These are phyloP conservation scores for Cacoxenus indagator DNA, from an alignment of 2,888 invertebrate species.

Conservation along the genomic window DNA sequence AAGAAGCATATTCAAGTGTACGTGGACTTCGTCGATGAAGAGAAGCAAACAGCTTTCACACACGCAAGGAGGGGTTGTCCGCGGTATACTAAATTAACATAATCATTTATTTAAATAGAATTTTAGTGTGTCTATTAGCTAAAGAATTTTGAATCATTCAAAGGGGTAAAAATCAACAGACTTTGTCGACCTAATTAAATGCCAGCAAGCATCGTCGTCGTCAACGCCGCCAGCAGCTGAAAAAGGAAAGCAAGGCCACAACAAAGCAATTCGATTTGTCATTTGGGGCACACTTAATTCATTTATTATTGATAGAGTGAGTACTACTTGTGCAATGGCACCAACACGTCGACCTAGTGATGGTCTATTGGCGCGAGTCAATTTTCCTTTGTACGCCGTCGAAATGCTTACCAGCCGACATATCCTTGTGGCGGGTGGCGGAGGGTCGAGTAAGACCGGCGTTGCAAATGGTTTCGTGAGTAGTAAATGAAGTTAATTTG, in stretches of 20 bases:
- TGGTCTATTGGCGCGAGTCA: slow-evolving; percentile 86
- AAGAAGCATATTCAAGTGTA: slow-evolving; percentile 44
- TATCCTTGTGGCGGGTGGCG: slow-evolving; percentile 96
- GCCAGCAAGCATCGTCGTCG: slow-evolving; percentile 23
- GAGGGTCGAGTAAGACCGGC: slow-evolving; percentile 96
- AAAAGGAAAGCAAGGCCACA: slow-evolving; percentile 39
- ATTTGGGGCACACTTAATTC: not conserved
- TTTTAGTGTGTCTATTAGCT: slow-evolving; percentile 30
- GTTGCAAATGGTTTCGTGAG: slow-evolving; percentile 97
- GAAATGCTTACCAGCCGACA: slow-evolving; percentile 93
- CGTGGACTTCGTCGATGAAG: slow-evolving; percentile 57
- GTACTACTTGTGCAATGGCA: slow-evolving; percentile 72
- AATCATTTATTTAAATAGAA: slow-evolving; percentile 29
- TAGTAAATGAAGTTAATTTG: slow-evolving; percentile 46
- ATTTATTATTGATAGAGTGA: slow-evolving; percentile 39
- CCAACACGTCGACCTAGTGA: slow-evolving; percentile 75
- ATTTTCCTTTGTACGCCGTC: slow-evolving; percentile 93
- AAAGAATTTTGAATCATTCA: not conserved
- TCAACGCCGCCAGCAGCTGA: slow-evolving; percentile 42
- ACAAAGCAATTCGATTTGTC: slow-evolving; percentile 17
- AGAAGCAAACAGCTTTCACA: slow-evolving; percentile 44
- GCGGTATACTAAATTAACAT: slow-evolving; percentile 5
- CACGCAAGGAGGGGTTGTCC: slow-evolving; percentile 23
- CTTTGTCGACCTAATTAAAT: slow-evolving; percentile 36
- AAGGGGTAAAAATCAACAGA: slow-evolving; percentile 6